Conservation (phyloP, 2,113 vertebrate genomes). For the Rana temporaria region DNA sequence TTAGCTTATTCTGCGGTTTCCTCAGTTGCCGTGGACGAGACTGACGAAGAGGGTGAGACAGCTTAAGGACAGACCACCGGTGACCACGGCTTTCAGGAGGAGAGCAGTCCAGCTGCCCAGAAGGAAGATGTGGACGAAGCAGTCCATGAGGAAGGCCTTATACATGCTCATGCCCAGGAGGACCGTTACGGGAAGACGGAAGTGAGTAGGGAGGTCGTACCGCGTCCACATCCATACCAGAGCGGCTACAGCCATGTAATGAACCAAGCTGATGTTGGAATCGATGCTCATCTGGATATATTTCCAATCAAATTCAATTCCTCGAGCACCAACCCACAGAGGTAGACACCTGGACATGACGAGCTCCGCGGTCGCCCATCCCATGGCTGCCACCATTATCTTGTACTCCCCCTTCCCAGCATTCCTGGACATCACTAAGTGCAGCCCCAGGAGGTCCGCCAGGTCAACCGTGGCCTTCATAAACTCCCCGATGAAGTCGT, state of each 20-base stretch:
- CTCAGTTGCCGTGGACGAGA: conserved; percentile 82
- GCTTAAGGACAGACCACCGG: conserved; percentile 85
- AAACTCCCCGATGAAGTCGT: conserved; percentile 91
- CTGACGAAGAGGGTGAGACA: conserved; percentile 88
- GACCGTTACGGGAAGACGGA: conserved; percentile 83
- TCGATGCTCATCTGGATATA: conserved; percentile 97
- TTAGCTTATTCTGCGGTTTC: background rate
- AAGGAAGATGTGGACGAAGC: conserved; percentile 83
- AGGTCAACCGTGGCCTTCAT: conserved; percentile 93
- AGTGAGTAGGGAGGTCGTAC: conserved; percentile 88
- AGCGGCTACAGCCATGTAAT: conserved; percentile 87
- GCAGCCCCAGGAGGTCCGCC: conserved; percentile 87
- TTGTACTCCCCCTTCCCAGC: conserved; percentile 93
- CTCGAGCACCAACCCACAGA: conserved; percentile 90
- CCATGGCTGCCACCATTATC: conserved; percentile 95
- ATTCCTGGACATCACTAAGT: conserved; percentile 91
- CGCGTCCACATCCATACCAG: conserved; percentile 95
- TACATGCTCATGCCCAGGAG: conserved; percentile 87
- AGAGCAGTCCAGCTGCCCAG: conserved; percentile 89
- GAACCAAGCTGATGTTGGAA: conserved; percentile 92
- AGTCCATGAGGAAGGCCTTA: conserved; percentile 89
- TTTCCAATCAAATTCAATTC: conserved; percentile 94
- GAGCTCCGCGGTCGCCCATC: conserved; percentile 91
- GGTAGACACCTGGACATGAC: conserved; percentile 92
- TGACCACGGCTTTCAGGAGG: conserved; percentile 84